Evolutionary conservation across 2,888 invertebrate species (phyloP).

Genomic region (Drosophila pegasa): DNA sequence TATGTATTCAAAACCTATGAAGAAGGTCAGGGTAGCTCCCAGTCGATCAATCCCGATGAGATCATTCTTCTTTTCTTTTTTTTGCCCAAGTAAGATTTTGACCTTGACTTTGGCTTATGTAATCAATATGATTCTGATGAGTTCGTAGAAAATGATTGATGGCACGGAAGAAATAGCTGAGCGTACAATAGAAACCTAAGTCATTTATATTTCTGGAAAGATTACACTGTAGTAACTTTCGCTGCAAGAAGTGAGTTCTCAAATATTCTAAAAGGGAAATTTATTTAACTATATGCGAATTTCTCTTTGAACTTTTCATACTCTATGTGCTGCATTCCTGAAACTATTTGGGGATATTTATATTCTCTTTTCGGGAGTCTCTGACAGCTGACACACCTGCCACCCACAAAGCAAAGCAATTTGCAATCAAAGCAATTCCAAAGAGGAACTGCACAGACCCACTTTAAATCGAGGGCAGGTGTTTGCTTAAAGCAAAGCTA

Average conservation of each 20-base stretch:
- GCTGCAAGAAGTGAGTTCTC: conserved; percentile 14
- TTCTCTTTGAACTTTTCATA: not conserved
- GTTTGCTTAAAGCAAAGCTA: conserved; percentile 49
- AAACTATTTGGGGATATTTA: not conserved
- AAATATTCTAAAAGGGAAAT: not conserved
- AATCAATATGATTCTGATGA: conserved; percentile 10
- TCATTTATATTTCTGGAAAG: not conserved
- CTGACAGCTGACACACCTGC: conserved; percentile 5
- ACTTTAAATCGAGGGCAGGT: conserved; percentile 49
- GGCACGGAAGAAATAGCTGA: not conserved
- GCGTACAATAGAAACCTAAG: conserved; percentile 4
- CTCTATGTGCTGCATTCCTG: not conserved
- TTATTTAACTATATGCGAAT: not conserved
- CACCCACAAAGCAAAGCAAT: conserved; percentile 10
- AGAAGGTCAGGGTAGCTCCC: not conserved
- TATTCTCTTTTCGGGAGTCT: not conserved
- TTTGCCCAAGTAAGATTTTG: conserved; percentile 20
- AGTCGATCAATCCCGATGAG: conserved; percentile 1
- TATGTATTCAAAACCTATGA: no score
- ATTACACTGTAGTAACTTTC: conserved; percentile 16
- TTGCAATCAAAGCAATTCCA: conserved; percentile 6
- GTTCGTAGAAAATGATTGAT: conserved; percentile 21
- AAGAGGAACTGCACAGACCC: conserved; percentile 26
- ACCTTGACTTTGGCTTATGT: conserved; percentile 32
- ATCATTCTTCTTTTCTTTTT: conserved; percentile 2